A percentile compares a stretch with the other conserved stretches of the same genome.
Conservation (phyloP, 2,113 vertebrate genomes). For the Nematolebias whitei region DNA sequence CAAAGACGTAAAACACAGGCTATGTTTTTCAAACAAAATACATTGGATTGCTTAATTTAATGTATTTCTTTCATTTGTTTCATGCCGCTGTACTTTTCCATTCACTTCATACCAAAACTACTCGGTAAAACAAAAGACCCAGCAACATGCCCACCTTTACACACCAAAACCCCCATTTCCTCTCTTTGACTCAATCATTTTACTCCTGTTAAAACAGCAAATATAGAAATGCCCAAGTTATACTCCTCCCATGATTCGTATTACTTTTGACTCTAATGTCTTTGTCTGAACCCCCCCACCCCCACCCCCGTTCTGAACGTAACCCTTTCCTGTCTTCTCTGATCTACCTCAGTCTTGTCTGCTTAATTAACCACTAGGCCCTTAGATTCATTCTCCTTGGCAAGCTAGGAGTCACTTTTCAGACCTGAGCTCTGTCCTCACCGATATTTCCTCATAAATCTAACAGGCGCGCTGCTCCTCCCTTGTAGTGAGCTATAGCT, state of each 20-base stretch:
- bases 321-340: slow-evolving; percentile 45
- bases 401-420: slow-evolving; percentile 45
- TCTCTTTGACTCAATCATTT: slow-evolving; percentile 52
- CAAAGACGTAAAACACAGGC: not conserved
- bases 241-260: slow-evolving; percentile 42
- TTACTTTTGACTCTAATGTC: slow-evolving; percentile 39
- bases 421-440: slow-evolving; percentile 45
- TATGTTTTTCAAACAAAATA: not conserved
- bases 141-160: not conserved
- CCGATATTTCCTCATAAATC: slow-evolving; percentile 67
- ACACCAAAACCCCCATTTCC: not conserved
- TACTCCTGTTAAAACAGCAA: slow-evolving; percentile 54
- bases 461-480: slow-evolving; percentile 39
- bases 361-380: slow-evolving; percentile 58
- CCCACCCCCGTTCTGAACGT: slow-evolving; percentile 24
- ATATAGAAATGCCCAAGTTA: slow-evolving; percentile 34
- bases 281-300: slow-evolving; percentile 28
- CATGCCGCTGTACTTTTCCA: not conserved
- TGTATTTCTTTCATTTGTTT: slow-evolving; percentile 11
- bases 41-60: not conserved
- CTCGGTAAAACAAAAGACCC: slow-evolving; percentile 8
- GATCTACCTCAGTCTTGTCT: slow-evolving; percentile 34
- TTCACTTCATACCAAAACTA: slow-evolving; percentile 6
- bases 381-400: slow-evolving; percentile 31
- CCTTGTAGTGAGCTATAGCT: slow-evolving; percentile 60